Base-by-base conservation (phyloP, 2,888 invertebrate species). In the Helicoverpa assulta region DNA sequence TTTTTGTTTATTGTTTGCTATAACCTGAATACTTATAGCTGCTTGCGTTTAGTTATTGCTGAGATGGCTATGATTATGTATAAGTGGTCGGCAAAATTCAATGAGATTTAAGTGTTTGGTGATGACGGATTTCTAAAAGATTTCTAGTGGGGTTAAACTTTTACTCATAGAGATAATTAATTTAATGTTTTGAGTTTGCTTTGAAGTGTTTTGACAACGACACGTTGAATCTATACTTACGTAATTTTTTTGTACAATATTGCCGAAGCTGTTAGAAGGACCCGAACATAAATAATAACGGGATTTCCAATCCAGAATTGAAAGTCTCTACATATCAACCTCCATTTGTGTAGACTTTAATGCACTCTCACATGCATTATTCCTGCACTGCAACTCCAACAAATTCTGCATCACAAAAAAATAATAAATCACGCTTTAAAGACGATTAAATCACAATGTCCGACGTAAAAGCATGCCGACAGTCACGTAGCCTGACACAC, bases 401-500 rank as follows among this genome's bases (percentile, higher is more conserved):
- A 19, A 53, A 53, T 51, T 56, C 51, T 12, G 62, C 37, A 56
- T 40, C n/a, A 62, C 37, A 54, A 57, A 51, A 69, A 54, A 59
- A 51, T 62, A 76, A 70, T 80, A 80, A 65, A 67, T 68, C 62
- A 79, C n/a, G n/a, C n/a, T n/a, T n/a, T n/a, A 21, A 33, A 60
- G 57, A 69, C 65, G 51, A 69, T 52, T 47, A 26, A 72, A 72
- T 72, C 73, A 81, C 60, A 80, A 69, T 69, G 60, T 70, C n/a
- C 40, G 14, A 51, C 18, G 76, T 19, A 72, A 75, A 76, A 57
- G 76, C 71, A 71, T 83, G 85, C 79, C 79, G 81, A 60, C 67
- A 61, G 83, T 88, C 90, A 90, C 89, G 90, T 89, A 88, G 69
- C 14, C 81, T 63, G 56, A 70, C 83, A 83, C 72, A 83, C 87